Evolutionary conservation across 2,888 invertebrate species (phyloP).

Genomic region (Crossocerus cetratus): DNA sequence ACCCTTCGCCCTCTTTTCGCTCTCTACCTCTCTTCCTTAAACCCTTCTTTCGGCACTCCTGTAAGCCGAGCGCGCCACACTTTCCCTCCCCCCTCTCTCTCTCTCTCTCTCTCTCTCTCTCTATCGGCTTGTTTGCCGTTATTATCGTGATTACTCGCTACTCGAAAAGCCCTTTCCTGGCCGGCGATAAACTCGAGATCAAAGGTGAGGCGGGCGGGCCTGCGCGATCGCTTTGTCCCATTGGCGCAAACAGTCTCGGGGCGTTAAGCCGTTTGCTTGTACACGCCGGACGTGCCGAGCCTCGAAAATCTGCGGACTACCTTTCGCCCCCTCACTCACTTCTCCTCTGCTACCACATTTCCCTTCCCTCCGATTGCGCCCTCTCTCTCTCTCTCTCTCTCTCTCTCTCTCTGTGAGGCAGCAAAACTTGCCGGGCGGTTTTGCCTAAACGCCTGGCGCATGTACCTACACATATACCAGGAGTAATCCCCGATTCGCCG

Average conservation of each 20-base stretch:
- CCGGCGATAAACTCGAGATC: not conserved
- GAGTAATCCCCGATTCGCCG: constrained; percentile 60
- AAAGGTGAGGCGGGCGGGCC: no score
- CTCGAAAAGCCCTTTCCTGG: not conserved
- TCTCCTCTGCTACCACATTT: no score
- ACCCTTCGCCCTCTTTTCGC: constrained; percentile 9
- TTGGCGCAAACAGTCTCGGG: no score
- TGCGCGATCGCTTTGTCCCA: no score
- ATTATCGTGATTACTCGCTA: not conserved
- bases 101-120: no score
- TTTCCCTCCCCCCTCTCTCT: no score
- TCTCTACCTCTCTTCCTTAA: not conserved
- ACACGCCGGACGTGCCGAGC: no score
- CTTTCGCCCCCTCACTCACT: no score
- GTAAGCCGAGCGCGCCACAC: constrained; percentile 5
- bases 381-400: no score
- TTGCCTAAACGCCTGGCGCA: constrained; percentile 43
- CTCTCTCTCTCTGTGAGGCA: constrained; percentile 5
- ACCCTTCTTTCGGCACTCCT: not conserved
- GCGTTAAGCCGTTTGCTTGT: no score
- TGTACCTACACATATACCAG: constrained; percentile 56
- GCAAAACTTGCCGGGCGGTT: constrained; percentile 44
- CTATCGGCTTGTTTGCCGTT: not conserved
- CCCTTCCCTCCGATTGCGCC: no score
- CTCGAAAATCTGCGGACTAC: no score